Evolutionary conservation across 2,888 invertebrate species (phyloP).

Genomic region (Sycophila texana): DNA sequence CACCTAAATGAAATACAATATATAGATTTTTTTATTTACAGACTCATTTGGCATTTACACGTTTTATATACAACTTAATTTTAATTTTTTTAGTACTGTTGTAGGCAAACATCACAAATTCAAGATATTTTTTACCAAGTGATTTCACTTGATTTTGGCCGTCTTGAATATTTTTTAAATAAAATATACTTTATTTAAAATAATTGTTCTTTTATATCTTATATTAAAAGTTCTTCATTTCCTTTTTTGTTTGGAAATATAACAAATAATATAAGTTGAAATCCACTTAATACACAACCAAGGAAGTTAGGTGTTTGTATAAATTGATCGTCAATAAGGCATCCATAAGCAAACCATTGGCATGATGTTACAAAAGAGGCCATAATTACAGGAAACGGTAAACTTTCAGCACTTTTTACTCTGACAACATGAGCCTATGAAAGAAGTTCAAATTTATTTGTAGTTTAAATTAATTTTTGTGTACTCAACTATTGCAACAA

Average conservation of each 20-base stretch:
- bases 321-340: slow-evolving; percentile 85
- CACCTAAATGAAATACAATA: slow-evolving; percentile 5
- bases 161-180: slow-evolving; percentile 12
- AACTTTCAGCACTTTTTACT: slow-evolving; percentile 87
- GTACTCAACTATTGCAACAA: not conserved
- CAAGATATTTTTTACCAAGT: slow-evolving; percentile 12
- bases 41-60: slow-evolving; percentile 31
- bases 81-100: slow-evolving; percentile 24
- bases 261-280: slow-evolving; percentile 87
- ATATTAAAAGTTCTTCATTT: slow-evolving; percentile 66
- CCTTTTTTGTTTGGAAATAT: slow-evolving; percentile 80
- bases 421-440: slow-evolving; percentile 84
- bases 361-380: slow-evolving; percentile 88
- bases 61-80: slow-evolving; percentile 38
- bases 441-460: slow-evolving; percentile 26
- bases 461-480: not conserved
- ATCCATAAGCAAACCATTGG: slow-evolving; percentile 91
- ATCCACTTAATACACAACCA: slow-evolving; percentile 84
- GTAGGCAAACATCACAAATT: slow-evolving; percentile 48
- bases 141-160: slow-evolving; percentile 17
- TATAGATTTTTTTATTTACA: slow-evolving; percentile 19
- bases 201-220: slow-evolving; percentile 46
- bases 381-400: slow-evolving; percentile 91
- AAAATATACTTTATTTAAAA: slow-evolving; percentile 36
- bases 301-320: slow-evolving; percentile 88